Percentiles rank a stretch among this genome's conserved stretches.
phyloP scores from a whole-genome alignment of 1,140 invertebrate genomes.

The Stegodyphus mimosarum region DNA sequence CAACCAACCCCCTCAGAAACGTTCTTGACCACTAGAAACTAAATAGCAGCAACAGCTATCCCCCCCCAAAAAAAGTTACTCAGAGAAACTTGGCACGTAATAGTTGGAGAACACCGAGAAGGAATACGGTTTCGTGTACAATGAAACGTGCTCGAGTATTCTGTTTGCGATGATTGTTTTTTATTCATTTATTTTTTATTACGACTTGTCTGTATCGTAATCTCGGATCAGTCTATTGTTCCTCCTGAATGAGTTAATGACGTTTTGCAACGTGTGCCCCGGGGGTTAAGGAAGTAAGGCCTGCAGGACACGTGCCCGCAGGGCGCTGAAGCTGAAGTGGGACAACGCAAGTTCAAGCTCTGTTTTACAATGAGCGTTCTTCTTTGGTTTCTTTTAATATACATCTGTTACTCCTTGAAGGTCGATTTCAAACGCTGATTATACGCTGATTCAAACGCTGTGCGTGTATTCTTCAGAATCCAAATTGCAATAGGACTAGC shows the following conservation, averaged over 20 bases:
- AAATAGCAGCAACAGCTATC: not conserved
- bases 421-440: no score
- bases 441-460: no score
- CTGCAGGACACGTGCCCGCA: not conserved
- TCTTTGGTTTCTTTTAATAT: no score
- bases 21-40: not conserved
- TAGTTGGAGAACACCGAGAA: not conserved
- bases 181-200: not conserved
- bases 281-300: not conserved
- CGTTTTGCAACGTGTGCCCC: not conserved
- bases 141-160: not conserved
- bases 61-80: not conserved
- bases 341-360: not conserved
- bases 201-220: not conserved
- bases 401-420: no score
- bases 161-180: not conserved
- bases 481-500: no score
- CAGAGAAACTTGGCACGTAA: not conserved
- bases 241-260: not conserved
- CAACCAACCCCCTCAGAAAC: not conserved
- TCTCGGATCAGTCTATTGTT: constrained; percentile 1
- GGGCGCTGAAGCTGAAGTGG: not conserved
- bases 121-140: not conserved
- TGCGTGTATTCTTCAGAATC: no score
- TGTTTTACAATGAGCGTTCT: no score